Evolutionary conservation across 2,113 vertebrate species (phyloP).

Genomic region (Pagrus major): DNA sequence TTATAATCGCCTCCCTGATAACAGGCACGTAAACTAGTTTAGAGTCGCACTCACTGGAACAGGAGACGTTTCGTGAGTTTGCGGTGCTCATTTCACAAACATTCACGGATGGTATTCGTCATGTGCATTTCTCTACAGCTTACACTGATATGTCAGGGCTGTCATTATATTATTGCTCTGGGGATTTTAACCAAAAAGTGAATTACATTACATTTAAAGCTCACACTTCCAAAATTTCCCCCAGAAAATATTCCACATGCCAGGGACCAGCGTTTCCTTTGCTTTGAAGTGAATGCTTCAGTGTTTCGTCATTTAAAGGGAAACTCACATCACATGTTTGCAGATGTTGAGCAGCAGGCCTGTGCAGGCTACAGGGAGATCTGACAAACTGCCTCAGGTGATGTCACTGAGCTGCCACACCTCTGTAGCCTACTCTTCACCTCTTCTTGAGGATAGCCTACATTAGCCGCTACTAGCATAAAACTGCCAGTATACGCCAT

Average conservation of each 20-base stretch:
- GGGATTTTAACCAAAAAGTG: not conserved
- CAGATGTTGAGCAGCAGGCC: not conserved
- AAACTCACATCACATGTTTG: no score
- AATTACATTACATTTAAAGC: not conserved
- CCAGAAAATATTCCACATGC: not conserved
- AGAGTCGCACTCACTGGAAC: not conserved
- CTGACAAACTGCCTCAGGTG: not conserved
- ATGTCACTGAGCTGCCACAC: not conserved
- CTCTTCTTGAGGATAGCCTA: no score
- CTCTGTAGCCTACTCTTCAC: no score
- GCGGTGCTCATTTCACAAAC: no score
- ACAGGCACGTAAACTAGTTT: not conserved
- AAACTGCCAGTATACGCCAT: no score
- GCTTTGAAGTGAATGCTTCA: not conserved
- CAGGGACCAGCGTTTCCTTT: not conserved
- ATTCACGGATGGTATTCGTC: no score
- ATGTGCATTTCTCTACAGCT: not conserved
- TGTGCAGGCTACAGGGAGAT: no score
- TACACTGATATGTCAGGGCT: not conserved
- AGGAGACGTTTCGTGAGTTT: no score
- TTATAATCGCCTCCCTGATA: not conserved
- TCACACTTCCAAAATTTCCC: not conserved
- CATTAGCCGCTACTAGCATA: no score
- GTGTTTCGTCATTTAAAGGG: not conserved
- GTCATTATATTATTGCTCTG: not conserved